Evolutionary conservation across 2,797 vertebrate genomes (phyloP), one percentile per base, ranked within the genome.

Genomic region (Fistularia tabacaria): DNA sequence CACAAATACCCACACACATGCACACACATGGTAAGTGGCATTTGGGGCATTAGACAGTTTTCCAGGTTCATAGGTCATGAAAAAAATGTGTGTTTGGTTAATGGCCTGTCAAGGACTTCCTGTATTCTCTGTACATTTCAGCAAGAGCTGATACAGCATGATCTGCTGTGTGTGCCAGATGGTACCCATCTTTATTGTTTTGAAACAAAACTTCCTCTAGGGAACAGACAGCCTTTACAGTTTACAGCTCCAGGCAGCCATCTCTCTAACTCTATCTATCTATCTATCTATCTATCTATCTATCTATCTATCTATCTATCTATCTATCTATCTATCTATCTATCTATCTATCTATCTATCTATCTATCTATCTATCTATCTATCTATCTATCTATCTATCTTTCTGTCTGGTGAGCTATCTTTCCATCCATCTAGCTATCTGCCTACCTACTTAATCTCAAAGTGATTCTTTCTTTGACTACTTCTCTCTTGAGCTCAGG

Each of bases 121-220:
- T 54, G 52, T 73, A 53, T 62, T 39, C 50, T 57, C 46, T 56
- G 50, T 68, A 59, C 49, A 63, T 65, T 75, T 76, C n/a, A 46
- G 43, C 56, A 65, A 57, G 65, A 66, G 54, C 56, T 55, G 54
- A 3, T 37, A 46, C 49, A 46, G 53, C 51, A 51, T 13, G 1
- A 45, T 13, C 52, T 39, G 50, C 64, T 58, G 50, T 60, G 49
- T 71, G 51, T 67, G 15, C 57, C 62, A 62, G 53, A 62, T 46
- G 11, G 51, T 64, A 74, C 53, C 66, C 62, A 72, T 79, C 59
- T 60, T 61, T 57, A 72, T 11, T n/a, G 61, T 76, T 73, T 72
- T 49, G 55, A 53, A 48, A 49, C 60, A 39, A 47, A 46, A 57
- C 69, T 46, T 52, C 15, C 13, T 48, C 51, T 15, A 37, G 58